These are phyloP conservation scores for Larimichthys polyactis DNA, from an alignment of 2,113 vertebrate genomes.

Conservation along the genomic window DNA sequence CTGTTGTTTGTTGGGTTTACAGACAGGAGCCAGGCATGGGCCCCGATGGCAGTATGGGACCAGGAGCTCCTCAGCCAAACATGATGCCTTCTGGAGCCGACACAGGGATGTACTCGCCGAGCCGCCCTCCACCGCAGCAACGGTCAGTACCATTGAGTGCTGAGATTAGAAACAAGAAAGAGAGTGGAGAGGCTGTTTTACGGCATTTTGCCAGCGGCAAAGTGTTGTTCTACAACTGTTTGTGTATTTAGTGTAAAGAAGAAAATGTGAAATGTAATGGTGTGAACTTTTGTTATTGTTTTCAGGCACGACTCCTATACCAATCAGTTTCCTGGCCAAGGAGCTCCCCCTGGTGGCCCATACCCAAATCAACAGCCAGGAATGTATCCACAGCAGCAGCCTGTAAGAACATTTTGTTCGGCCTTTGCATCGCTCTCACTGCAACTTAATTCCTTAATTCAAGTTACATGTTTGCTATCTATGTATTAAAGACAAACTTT, in stretches of 20 bases:
- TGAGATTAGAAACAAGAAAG: neutral
- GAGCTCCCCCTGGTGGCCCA: constrained; percentile 93
- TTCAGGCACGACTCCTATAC: constrained; percentile 96
- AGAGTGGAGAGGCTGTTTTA: neutral
- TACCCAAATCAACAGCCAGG: constrained; percentile 96
- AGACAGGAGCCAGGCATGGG: constrained; percentile 94
- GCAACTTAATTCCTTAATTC: neutral
- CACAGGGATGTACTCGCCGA: constrained; percentile 98
- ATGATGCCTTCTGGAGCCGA: constrained; percentile 95
- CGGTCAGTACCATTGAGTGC: constrained; percentile 76
- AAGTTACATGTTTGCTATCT: neutral
- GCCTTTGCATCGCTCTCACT: neutral
- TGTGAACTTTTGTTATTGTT: constrained; percentile 52
- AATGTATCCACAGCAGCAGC: constrained; percentile 95
- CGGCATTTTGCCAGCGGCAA: neutral
- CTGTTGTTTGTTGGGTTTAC: constrained; percentile 7
- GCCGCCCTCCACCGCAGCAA: constrained; percentile 93
- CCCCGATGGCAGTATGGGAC: constrained; percentile 90
- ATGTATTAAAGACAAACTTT: neutral
- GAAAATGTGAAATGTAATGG: constrained; percentile 10
- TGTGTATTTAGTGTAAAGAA: neutral
- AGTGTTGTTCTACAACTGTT: constrained; percentile 5
- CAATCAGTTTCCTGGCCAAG: constrained; percentile 97
- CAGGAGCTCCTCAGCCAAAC: constrained; percentile 90
- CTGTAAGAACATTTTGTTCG: constrained; percentile 84